phyloP scores from a whole-genome alignment of 1,140 invertebrate species.

The Brachionus angularis region DNA sequence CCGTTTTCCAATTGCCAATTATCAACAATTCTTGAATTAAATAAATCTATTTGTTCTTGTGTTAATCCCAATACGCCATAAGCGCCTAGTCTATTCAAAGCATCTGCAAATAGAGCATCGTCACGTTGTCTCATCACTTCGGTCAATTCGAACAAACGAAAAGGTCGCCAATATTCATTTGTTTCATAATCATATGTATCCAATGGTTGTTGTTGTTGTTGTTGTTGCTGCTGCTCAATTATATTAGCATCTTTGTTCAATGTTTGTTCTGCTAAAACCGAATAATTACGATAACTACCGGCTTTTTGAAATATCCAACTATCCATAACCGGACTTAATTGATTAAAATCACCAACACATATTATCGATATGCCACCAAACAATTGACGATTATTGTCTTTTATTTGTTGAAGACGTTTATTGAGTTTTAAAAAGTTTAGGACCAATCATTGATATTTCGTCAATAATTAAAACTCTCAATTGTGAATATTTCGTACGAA shows the following conservation, averaged over 20 bases:
- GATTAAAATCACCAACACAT: conserved; percentile 7
- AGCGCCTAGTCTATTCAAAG: not conserved
- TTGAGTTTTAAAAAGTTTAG: not conserved
- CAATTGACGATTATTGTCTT: not conserved
- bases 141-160: not conserved
- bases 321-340: conserved; percentile 8
- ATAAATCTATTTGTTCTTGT: not conserved
- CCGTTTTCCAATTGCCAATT: too few species aligned
- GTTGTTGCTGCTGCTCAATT: too few species aligned
- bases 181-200: too few species aligned
- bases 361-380: not conserved
- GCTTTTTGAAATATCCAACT: not conserved
- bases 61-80: not conserved
- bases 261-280: not conserved
- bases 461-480: not conserved
- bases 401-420: not conserved
- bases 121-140: conserved; percentile 29
- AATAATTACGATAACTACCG: not conserved
- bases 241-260: too few species aligned
- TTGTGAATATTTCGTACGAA: not conserved
- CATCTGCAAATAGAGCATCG: not conserved
- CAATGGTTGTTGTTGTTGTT: too few species aligned
- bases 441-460: not conserved
- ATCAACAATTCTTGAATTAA: conserved; percentile 4
- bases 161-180: not conserved